Base-by-base conservation (phyloP, 2,113 vertebrate species). In the Mirza zaza region DNA sequence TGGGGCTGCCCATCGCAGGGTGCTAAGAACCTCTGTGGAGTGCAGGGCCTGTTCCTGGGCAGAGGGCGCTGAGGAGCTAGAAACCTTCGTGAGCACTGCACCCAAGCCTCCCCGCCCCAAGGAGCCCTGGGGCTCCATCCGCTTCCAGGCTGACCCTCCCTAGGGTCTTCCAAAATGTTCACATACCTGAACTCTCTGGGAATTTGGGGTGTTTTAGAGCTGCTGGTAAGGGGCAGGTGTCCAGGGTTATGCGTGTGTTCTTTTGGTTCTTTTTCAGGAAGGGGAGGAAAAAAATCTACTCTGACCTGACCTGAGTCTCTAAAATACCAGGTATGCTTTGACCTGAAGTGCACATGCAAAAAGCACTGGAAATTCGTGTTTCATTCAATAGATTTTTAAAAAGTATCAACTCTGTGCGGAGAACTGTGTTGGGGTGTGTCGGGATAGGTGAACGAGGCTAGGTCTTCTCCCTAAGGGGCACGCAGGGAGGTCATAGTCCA, bases 381-480 rank as follows among this genome's bases (percentile, higher is more conserved):
- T 76, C 90, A 89, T 80, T 96, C 86, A 84, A 29, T 11, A 57
- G 55, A 88, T 86, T 70, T 84, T 85, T 79, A 67, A 85, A 80
- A 91, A 52, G 21, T 71, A 67, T 75, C 92, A 42, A 12, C 45
- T 90, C 32, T 11, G 32, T 18, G 79, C 61, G 68, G 45, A 94
- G 59, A 59, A 25, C 45, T 42, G 68, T 48, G 50, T 20, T 36
- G 32, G 67, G 29, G 32, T 57, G n/a, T 55, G 63, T 23, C 36
- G 39, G 57, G n/a, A 45, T 7, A n/a, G 84, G 36, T 23, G 80
- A 75, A 63, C 14, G 63, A 87, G 65, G 42, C 57, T 20, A 81
- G 84, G 12, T 82, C 55, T 50, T 73, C 48, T 73, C 84, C 83
- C 18, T 11, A 39, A 12, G 36, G 81, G 57, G 59, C 0, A 0